A percentile compares a stretch with the other conserved stretches of the same genome.
Conservation (phyloP, 2,797 vertebrate genomes). For the Pangasius larnaudii region DNA sequence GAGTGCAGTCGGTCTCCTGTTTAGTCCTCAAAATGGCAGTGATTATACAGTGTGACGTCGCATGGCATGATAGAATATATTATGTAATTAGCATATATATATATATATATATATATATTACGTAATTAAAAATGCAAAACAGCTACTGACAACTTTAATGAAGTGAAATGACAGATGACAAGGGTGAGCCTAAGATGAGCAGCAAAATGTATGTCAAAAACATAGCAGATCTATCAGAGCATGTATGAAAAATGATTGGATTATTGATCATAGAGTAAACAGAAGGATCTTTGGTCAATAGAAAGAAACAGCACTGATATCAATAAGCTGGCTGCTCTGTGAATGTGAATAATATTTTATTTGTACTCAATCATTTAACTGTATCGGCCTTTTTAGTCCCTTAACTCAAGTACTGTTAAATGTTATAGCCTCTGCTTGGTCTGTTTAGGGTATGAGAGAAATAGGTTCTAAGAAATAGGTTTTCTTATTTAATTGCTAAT, state of each 20-base stretch:
- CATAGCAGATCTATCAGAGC: not conserved
- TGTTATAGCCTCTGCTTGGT: not conserved
- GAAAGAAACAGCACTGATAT: not conserved
- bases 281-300: not conserved
- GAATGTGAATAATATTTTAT: not conserved
- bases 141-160: not conserved
- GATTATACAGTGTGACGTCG: not conserved
- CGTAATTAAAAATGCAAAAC: not conserved
- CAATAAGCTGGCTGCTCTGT: not conserved
- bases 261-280: not conserved
- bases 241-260: not conserved
- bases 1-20: too few relatives aligned
- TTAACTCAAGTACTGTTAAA: not conserved
- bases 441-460: not conserved
- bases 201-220: not conserved
- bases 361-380: not conserved
- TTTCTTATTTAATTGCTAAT: not conserved
- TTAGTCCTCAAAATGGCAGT: not conserved
- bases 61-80: not conserved
- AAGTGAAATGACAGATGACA: not conserved
- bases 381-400: not conserved
- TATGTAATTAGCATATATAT: not conserved
- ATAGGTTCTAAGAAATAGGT: not conserved
- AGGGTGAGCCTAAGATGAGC: not conserved
- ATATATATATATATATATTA: not conserved